Evolutionary conservation across 2,888 invertebrate species (phyloP).

Genomic region (Autographa pulchrina): DNA sequence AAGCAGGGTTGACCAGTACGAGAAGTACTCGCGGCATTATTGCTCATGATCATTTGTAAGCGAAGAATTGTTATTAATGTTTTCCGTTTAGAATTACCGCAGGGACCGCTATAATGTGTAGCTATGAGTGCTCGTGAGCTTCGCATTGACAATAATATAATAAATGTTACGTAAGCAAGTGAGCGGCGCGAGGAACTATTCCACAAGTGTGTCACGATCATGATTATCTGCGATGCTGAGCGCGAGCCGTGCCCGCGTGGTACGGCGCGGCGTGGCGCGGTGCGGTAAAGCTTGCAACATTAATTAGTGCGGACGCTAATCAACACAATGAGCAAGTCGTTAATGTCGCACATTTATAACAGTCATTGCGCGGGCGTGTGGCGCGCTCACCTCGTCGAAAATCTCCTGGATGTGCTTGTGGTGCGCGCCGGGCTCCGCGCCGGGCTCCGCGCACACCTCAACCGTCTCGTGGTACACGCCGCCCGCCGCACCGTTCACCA

Average conservation of each 20-base stretch:
- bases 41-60: conserved; percentile 10
- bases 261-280: conserved; percentile 3
- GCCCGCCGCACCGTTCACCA: conserved; percentile 59
- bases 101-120: conserved; percentile 9
- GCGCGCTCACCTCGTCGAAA: background rate
- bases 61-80: conserved; percentile 10
- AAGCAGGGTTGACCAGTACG: background rate
- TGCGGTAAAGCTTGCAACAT: conserved; percentile 18
- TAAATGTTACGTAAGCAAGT: conserved; percentile 26
- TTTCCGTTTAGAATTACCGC: conserved; percentile 31
- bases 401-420: too few relatives aligned
- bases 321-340: conserved; percentile 54
- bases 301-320: conserved; percentile 49
- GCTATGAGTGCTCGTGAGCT: conserved; percentile 21
- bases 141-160: conserved; percentile 31
- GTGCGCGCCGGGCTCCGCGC: background rate
- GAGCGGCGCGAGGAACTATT: conserved; percentile 10
- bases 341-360: conserved; percentile 46
- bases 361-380: conserved; percentile 18
- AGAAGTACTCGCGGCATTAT: background rate
- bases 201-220: conserved; percentile 32
- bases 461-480: conserved; percentile 71
- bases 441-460: conserved; percentile 48
- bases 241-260: background rate
- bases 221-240: conserved; percentile 8